phyloP scores from a whole-genome alignment of 2,888 invertebrate genomes.

The Agriopis marginaria region DNA sequence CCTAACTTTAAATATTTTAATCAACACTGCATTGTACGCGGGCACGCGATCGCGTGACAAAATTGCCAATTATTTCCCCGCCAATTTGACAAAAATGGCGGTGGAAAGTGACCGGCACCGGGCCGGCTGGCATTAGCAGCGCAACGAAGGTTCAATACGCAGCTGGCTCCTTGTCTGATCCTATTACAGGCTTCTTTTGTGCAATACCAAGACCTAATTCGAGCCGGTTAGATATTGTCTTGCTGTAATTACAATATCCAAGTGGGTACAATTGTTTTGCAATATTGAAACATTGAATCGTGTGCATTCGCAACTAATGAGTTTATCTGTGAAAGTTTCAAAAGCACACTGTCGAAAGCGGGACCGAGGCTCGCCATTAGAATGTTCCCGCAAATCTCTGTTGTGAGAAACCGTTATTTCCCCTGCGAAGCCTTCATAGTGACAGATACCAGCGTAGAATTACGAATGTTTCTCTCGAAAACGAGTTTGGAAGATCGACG shows the following conservation, averaged over 20 bases:
- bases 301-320: constrained; percentile 59
- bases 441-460: constrained; percentile 38
- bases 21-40: constrained; percentile 31
- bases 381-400: constrained; percentile 23
- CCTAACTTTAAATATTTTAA: constrained; percentile 28
- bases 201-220: constrained; percentile 66
- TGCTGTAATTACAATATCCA: constrained; percentile 63
- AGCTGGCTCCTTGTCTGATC: constrained; percentile 64
- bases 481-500: constrained; percentile 47
- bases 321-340: constrained; percentile 60
- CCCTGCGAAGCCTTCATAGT: constrained; percentile 27
- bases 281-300: constrained; percentile 60
- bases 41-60: constrained; percentile 69
- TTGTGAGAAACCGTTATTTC: constrained; percentile 22
- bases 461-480: constrained; percentile 46
- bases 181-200: constrained; percentile 64
- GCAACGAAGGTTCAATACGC: constrained; percentile 55
- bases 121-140: constrained; percentile 19
- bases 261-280: constrained; percentile 57
- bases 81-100: constrained; percentile 74
- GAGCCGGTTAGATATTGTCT: constrained; percentile 62
- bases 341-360: constrained; percentile 50
- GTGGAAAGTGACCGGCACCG: constrained; percentile 64
- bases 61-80: constrained; percentile 64
- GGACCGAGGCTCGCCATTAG: constrained; percentile 21